phyloP scores from a whole-genome alignment of 2,888 invertebrate species.

The Euplexia lucipara region DNA sequence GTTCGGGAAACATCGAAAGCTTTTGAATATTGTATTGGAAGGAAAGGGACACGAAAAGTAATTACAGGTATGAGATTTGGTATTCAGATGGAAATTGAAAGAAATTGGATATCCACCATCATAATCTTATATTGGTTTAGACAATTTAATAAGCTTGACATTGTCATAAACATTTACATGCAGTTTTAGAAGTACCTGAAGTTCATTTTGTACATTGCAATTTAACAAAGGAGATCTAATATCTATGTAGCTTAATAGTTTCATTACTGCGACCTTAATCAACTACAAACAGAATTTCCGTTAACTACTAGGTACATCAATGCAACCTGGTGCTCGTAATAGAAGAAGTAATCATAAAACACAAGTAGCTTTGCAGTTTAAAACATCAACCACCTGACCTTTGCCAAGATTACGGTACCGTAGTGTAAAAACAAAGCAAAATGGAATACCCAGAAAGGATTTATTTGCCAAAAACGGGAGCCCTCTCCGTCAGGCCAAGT shows the following conservation, averaged over 20 bases:
- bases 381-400: conserved; percentile 24
- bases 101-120: background rate
- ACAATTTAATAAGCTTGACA: background rate
- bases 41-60: conserved; percentile 11
- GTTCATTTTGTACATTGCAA: background rate
- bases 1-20: conserved; percentile 10
- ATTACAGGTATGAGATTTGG: conserved; percentile 14
- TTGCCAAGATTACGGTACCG: conserved; percentile 44
- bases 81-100: background rate
- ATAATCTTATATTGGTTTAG: background rate
- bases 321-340: background rate
- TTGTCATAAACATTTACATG: background rate
- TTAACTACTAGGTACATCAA: background rate
- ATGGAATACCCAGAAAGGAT: conserved; percentile 46
- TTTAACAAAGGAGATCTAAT: background rate
- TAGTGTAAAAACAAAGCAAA: conserved; percentile 46
- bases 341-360: conserved; percentile 28
- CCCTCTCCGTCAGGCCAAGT: conserved; percentile 30
- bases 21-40: conserved; percentile 17
- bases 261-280: background rate
- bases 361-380: conserved; percentile 19
- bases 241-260: background rate
- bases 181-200: background rate
- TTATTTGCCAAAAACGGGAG: conserved; percentile 64
- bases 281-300: conserved; percentile 4